Evolutionary conservation across 2,888 invertebrate species (phyloP), one percentile per base, ranked within the genome.

Genomic region (Sinhomidia bicolor): DNA sequence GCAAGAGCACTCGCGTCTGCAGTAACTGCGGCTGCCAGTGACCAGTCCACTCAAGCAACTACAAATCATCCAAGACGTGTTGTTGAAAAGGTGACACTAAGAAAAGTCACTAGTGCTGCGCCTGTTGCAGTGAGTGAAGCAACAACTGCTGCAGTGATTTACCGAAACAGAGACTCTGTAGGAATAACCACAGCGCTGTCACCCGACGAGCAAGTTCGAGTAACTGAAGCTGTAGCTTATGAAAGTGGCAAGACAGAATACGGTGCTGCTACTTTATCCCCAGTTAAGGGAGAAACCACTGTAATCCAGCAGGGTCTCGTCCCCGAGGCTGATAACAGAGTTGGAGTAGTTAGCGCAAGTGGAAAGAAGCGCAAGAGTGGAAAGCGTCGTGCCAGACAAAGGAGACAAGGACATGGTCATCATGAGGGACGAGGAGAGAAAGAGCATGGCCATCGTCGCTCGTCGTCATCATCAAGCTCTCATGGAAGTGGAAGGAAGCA

Each of bases 331-430:
- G 57, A 83, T 5, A 83, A 71, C 29, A 79, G 41, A 14, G 23
- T 62, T 17, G 76, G 26, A 1, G 65, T 20, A 23, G 17, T 29
- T n/a, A 20, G 20, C 82, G 51, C 12, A 17, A 68, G 9, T 29
- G 51, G 47, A 3, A 84, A 76, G 62, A 84, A 84, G 47, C 71
- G 83, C 12, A 74, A 71, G 32, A 65, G 83, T 74, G 83, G 83
- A 20, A 83, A 83, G 57, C 83, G 83, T n/a, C 71, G 83, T 23
- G 60, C 51, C 9, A 41, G 84, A 47, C 76, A 84, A 76, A 84
- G 84, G 76, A 36, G 84, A 57, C 84, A 83, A 74, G 71, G 54
- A n/a, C 79, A 71, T 12, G 62, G 62, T n/a, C 65, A 78, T 26
- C 57, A 54, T 57, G 36, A 79, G 5, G 20, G 26, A 29, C 20